These are phyloP conservation scores for Pipistrellus nathusii DNA, from an alignment of 2,797 vertebrate species.

Conservation along the genomic window DNA sequence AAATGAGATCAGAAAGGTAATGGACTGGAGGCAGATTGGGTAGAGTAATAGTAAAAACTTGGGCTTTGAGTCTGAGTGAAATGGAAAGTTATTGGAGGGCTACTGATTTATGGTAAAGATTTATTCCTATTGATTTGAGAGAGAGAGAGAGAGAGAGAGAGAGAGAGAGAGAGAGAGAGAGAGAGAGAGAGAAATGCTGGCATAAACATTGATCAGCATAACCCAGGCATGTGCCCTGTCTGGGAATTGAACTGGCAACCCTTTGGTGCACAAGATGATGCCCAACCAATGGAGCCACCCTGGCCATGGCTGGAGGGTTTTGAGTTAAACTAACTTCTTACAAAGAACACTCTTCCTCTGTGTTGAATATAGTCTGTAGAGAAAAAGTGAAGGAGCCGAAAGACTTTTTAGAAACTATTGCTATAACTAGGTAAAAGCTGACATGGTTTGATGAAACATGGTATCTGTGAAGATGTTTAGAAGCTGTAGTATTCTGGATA, in stretches of 20 bases:
- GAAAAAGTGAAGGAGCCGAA: background rate
- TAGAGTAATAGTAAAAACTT: background rate
- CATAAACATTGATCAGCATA: too few relatives aligned
- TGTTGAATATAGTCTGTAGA: background rate
- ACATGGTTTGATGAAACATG: background rate
- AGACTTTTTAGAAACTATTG: background rate
- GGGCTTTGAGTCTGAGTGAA: background rate
- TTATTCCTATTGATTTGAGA: too few relatives aligned
- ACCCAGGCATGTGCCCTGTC: too few relatives aligned
- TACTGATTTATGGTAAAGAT: background rate
- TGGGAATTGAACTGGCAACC: too few relatives aligned
- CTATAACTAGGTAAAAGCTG: background rate
- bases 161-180: too few relatives aligned
- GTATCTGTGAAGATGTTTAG: background rate
- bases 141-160: too few relatives aligned
- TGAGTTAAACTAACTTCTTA: background rate
- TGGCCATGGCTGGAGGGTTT: background rate
- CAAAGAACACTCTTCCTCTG: background rate
- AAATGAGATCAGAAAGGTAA: background rate
- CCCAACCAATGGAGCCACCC: too few relatives aligned
- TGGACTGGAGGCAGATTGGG: background rate
- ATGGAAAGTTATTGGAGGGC: background rate
- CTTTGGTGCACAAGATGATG: too few relatives aligned
- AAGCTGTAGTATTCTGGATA: background rate
- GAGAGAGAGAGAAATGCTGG: too few relatives aligned